Evolutionary conservation across 2,888 invertebrate genomes (phyloP).

Genomic region (Tetragonula carbonaria): DNA sequence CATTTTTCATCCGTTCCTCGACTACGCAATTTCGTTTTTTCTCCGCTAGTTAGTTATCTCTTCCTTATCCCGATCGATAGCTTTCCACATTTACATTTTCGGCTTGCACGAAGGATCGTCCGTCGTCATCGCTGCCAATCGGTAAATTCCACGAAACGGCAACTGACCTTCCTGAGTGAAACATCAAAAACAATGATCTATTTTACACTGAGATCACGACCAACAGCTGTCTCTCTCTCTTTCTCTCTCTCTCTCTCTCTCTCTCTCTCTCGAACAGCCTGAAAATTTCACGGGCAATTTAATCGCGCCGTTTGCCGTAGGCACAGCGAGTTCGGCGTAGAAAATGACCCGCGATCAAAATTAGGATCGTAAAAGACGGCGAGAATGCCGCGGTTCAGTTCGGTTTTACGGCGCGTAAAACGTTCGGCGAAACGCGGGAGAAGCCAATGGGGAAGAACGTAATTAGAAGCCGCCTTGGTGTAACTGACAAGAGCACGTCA

Average conservation of each 20-base stretch:
- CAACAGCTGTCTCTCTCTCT: neutral
- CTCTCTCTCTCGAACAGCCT: neutral
- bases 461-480: conserved; percentile 63
- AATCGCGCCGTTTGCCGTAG: conserved; percentile 31
- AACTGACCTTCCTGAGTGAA: neutral
- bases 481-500: conserved; percentile 68
- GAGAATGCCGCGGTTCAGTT: conserved; percentile 35
- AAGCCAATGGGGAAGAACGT: conserved; percentile 56
- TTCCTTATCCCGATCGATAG: neutral
- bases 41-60: neutral
- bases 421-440: conserved; percentile 47
- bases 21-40: neutral
- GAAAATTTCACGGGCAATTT: conserved; percentile 53
- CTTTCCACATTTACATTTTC: neutral
- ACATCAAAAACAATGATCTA: conserved; percentile 3
- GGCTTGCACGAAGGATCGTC: neutral
- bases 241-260: no score
- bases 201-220: conserved; percentile 7
- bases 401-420: conserved; percentile 60
- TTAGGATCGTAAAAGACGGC: conserved; percentile 54
- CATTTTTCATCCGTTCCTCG: neutral
- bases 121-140: neutral
- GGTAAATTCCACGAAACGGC: neutral
- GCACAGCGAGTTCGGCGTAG: conserved; percentile 24
- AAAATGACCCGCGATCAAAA: conserved; percentile 52